Evolutionary conservation across 2,888 invertebrate species (phyloP), one percentile per base, ranked within the genome.

Genomic region (Hirtodrosophila duncani): DNA sequence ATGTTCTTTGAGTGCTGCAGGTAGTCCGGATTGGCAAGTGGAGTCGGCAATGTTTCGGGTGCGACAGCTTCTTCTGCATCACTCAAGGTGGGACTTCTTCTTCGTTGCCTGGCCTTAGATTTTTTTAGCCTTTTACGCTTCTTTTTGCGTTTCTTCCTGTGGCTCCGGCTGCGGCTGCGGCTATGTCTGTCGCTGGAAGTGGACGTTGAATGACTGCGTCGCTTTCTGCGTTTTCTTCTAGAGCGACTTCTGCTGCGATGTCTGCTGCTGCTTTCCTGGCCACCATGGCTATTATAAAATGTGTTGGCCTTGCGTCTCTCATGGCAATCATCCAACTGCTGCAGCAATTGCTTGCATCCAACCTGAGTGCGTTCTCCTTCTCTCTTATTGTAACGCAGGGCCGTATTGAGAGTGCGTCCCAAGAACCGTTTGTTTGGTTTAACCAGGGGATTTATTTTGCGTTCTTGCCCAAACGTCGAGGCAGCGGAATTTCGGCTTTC

Each of bases 401-500:
- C 71, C 0, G 66, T 82, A n/a, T 58, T 72, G 5, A 85, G 65
- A 0, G 85, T 84, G 2, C 85, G 63, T 0, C 81, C 83, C 0
- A 85, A 50, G 34, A 85, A 85, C 2, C 69, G 70, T 58, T 83
- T 85, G 34, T 85, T 85, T 11, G 84, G 68, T 43, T 58, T 82
- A 1, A 80, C 79, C 14, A 84, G 37, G 0, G 84, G 83, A 67
- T 84, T 84, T 17, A 77, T 67, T 57, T 83, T 83, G 7, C 84
- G 72, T 21, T 83, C 84, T 3, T 60, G 66, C 2, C 48, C 8
- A 13, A 11, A 10, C 23, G 50, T 10, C n/a, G n/a, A n/a, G n/a
- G n/a, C n/a, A n/a, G n/a, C n/a, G 10, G 36, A 18, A 14, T 49
- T 42, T 9, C 60, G 52, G 4, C 36, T 17, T 6, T 63, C 43